phyloP scores from a whole-genome alignment of 2,888 invertebrate genomes.

The Rotaria socialis region DNA sequence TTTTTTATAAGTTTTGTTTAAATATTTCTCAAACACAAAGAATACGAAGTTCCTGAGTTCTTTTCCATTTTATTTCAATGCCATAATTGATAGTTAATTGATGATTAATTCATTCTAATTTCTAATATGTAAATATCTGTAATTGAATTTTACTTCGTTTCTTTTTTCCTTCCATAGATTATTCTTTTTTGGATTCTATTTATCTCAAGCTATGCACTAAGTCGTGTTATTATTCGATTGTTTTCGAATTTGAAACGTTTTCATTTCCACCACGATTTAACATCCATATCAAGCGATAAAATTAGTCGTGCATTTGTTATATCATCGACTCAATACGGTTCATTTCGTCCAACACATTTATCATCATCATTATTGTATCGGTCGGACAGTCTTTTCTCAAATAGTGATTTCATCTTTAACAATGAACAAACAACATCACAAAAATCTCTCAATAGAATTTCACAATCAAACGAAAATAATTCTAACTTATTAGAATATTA shows the following conservation, averaged over 20 bases:
- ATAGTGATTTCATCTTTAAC: neutral
- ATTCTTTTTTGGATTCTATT: conserved; percentile 6
- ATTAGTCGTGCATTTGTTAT: neutral
- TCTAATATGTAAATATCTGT: neutral
- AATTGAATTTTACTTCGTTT: neutral
- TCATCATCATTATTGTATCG: neutral
- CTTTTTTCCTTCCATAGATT: neutral
- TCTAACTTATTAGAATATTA: neutral
- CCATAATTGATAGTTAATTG: too few species aligned
- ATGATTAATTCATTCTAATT: neutral
- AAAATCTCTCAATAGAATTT: neutral
- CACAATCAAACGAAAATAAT: neutral
- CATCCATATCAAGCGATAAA: conserved; percentile 24
- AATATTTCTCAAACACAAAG: too few species aligned
- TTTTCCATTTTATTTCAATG: too few species aligned
- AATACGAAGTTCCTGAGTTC: too few species aligned
- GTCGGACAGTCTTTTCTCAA: neutral
- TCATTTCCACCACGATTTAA: neutral
- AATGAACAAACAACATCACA: neutral
- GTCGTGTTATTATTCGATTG: neutral
- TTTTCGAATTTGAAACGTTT: neutral
- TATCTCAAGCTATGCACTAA: neutral
- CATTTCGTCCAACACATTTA: neutral
- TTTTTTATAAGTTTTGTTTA: too few species aligned
- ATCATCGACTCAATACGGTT: neutral